These are phyloP conservation scores for Burhinus oedicnemus DNA, from an alignment of 2,113 vertebrate genomes.

Conservation along the genomic window DNA sequence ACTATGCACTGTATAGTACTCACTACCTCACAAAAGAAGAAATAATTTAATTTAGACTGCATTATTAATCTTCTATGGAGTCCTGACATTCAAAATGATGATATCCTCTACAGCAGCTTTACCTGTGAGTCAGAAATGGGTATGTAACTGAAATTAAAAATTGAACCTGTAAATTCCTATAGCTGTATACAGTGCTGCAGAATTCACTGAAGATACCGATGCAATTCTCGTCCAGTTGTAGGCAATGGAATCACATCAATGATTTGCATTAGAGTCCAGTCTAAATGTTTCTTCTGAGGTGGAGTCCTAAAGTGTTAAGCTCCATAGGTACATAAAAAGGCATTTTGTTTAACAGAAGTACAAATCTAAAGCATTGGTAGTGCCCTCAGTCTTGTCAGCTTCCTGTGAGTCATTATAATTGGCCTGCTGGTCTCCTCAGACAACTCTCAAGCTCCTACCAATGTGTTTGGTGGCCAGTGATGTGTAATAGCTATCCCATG, in stretches of 20 bases:
- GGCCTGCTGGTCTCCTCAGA: background rate
- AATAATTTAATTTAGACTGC: background rate
- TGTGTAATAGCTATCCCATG: accelerated
- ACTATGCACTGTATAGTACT: background rate
- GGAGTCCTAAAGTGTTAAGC: background rate
- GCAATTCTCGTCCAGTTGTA: background rate
- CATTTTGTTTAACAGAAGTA: background rate
- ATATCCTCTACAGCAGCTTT: background rate
- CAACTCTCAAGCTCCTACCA: background rate
- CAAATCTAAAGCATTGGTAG: background rate
- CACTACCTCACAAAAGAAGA: background rate
- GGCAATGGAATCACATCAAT: background rate
- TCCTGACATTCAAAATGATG: background rate
- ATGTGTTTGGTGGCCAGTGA: background rate
- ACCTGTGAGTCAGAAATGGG: background rate
- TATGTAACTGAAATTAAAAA: background rate
- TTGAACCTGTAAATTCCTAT: background rate
- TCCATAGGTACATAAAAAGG: background rate
- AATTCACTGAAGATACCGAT: background rate
- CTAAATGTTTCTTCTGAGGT: background rate
- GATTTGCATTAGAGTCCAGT: background rate
- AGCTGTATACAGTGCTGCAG: background rate
- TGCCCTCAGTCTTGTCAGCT: background rate
- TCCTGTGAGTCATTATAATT: background rate
- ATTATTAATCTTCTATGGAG: background rate